A percentile compares a stretch with the other conserved stretches of the same genome.
These are phyloP conservation scores for Laticauda colubrina DNA, from an alignment of 2,113 vertebrate species.

Conservation along the genomic window DNA sequence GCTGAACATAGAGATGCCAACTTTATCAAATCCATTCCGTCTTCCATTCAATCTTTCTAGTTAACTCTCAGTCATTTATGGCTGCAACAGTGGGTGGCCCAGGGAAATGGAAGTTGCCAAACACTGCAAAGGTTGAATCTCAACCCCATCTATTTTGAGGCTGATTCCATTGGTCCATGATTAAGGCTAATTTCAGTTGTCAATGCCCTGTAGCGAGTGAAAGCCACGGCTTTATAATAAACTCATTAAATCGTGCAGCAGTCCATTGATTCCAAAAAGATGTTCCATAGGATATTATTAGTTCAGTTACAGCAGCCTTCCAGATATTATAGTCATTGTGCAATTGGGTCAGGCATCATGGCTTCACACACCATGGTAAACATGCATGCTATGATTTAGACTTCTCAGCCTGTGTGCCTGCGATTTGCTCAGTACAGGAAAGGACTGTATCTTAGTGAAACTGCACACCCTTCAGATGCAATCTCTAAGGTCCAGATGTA, in stretches of 20 bases:
- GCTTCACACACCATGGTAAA: not conserved
- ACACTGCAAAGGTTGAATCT: not conserved
- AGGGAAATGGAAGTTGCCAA: not conserved
- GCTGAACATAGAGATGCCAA: not conserved
- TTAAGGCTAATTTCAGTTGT: not conserved
- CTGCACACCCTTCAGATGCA: not conserved
- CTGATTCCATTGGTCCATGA: not conserved
- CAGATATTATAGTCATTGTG: not conserved
- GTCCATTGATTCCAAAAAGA: not conserved
- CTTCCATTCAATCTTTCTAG: not conserved
- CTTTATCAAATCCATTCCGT: not conserved
- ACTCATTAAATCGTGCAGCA: not conserved
- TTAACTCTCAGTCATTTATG: not conserved
- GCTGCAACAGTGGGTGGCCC: not conserved
- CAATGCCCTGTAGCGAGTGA: not conserved
- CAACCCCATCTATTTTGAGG: not conserved
- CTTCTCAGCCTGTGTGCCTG: not conserved
- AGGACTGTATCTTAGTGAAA: not conserved
- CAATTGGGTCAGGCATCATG: not conserved
- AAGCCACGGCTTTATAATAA: not conserved
- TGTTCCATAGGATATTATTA: not conserved
- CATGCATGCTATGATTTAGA: not conserved
- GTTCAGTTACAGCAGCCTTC: slow-evolving; percentile 1
- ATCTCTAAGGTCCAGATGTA: not conserved
- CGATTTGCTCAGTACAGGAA: not conserved